Conservation (phyloP, 2,888 invertebrate species). For the Epinotia nisella region DNA sequence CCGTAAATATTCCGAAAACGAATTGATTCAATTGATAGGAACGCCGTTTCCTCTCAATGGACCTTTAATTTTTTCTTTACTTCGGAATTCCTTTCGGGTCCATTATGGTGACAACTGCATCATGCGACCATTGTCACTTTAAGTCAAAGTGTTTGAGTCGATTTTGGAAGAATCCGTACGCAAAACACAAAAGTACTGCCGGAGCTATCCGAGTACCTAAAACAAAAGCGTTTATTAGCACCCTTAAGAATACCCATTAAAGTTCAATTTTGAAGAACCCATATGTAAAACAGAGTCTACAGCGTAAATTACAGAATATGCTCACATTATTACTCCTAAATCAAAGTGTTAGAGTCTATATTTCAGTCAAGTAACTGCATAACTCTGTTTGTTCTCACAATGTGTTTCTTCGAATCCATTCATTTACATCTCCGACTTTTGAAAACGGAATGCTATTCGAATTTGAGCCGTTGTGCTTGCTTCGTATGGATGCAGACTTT, state of each 20-base stretch:
- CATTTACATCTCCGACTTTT: constrained; percentile 61
- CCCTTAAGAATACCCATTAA: background rate
- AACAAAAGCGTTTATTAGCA: constrained; percentile 2
- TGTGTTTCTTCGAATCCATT: constrained; percentile 79
- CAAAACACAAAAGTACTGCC: background rate
- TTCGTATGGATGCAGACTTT: constrained; percentile 43
- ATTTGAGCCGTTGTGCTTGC: constrained; percentile 42
- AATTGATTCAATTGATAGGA: constrained; percentile 44
- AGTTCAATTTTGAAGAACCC: constrained; percentile 9
- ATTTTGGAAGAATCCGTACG: background rate
- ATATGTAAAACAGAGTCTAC: background rate
- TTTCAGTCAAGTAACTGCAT: background rate
- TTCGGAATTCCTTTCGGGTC: constrained; percentile 73
- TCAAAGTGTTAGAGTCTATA: constrained; percentile 10
- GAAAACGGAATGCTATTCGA: constrained; percentile 48
- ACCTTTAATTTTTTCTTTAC: constrained; percentile 66
- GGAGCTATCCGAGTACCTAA: background rate
- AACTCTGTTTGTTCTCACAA: constrained; percentile 55
- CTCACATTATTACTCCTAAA: background rate
- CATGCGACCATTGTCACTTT: background rate
- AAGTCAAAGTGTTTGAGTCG: constrained; percentile 2
- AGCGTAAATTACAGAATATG: background rate
- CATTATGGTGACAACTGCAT: constrained; percentile 55
- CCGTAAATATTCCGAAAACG: constrained; percentile 37
- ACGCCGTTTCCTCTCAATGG: constrained; percentile 43